Conservation (phyloP, 1,140 invertebrate species). For the Lasioglossum albipes region DNA sequence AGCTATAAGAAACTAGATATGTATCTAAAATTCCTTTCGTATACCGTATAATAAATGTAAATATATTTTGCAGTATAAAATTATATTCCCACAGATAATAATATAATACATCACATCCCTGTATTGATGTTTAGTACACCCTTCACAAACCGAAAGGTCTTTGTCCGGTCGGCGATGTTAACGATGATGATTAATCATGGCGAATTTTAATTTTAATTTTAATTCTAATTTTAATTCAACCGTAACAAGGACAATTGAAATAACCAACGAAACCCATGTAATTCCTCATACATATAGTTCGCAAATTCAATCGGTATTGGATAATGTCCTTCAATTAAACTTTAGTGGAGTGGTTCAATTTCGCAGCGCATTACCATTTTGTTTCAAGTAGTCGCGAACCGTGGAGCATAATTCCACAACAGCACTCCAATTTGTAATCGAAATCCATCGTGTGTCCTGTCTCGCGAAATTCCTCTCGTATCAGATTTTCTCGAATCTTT, state of each 20-base stretch:
- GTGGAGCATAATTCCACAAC: background rate
- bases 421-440: constrained; percentile 3
- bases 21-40: too few relatives aligned
- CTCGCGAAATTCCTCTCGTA: background rate
- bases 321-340: background rate
- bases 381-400: background rate
- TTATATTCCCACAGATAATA: too few relatives aligned
- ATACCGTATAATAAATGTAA: too few relatives aligned
- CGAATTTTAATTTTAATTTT: background rate
- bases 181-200: background rate
- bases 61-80: too few relatives aligned
- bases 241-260: background rate
- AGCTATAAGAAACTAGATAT: too few relatives aligned
- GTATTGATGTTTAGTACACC: too few relatives aligned
- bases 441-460: background rate
- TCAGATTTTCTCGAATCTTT: background rate
- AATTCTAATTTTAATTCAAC: background rate
- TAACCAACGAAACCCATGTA: background rate
- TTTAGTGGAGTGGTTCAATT: background rate
- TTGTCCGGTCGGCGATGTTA: background rate
- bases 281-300: background rate
- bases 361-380: background rate
- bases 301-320: background rate
- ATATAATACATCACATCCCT: too few relatives aligned
- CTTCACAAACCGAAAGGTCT: too few relatives aligned